Conservation (phyloP, 2,113 vertebrate species). For the human region DNA sequence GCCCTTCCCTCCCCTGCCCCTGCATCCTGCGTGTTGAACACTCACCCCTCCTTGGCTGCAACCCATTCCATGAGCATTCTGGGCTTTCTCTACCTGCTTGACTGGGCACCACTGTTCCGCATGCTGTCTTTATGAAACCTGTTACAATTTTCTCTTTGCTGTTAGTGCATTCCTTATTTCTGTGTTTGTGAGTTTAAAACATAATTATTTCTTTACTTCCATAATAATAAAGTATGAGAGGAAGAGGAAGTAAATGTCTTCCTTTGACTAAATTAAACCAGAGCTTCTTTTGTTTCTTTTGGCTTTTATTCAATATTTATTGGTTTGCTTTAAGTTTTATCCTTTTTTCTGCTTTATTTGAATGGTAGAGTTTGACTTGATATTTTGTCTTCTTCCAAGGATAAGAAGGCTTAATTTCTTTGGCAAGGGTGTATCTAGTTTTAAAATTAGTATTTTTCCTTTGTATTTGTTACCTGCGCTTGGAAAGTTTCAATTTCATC, state of each 20-base stretch:
- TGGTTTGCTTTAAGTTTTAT: background rate
- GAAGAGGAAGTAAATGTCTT: background rate
- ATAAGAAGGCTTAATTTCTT: background rate
- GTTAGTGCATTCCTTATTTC: background rate
- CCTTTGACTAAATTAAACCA: background rate
- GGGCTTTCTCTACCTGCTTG: too few relatives aligned
- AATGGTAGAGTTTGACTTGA: background rate
- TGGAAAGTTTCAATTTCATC: background rate
- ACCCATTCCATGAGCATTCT: accelerated
- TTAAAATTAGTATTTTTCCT: background rate
- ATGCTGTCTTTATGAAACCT: background rate
- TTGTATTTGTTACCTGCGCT: background rate
- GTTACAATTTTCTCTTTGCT: background rate
- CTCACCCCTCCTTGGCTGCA: background rate
- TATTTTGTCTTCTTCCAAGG: background rate
- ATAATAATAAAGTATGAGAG: background rate
- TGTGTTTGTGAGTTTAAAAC: background rate
- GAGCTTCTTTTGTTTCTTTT: background rate
- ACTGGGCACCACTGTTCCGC: background rate
- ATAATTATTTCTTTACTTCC: background rate
- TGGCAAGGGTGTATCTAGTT: background rate
- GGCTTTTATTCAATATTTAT: background rate
- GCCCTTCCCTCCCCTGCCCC: accelerated
- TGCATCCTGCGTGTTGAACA: background rate
- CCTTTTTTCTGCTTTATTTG: background rate